Evolutionary conservation across 2,797 vertebrate species (phyloP), one percentile per base, ranked within the genome.

Genomic region (Paedocypris micromegethes): DNA sequence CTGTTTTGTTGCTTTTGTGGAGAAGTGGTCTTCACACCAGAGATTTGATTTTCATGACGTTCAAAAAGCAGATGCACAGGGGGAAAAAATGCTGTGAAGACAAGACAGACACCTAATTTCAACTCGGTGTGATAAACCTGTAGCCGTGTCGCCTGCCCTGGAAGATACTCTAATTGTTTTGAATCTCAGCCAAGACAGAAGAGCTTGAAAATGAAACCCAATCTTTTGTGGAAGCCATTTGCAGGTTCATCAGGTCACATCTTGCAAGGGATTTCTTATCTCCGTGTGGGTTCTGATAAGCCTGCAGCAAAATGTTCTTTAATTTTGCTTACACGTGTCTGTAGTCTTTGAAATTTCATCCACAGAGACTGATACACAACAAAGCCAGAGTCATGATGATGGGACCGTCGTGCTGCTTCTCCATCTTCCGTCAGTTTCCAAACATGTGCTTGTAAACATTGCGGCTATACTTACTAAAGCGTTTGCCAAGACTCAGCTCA

Each of bases 251-350:
- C 46, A 42, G 55, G 49, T 68, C 70, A 58, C 41, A 56, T 71
- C 73, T 71, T 50, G 43, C 41, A 8, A 1, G 49, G 72, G 45
- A 59, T 39, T 42, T 48, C 60, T 64, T 43, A 43, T 54, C 62
- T 58, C 9, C 63, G 9, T 56, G 55, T 58, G 52, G 37, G 7
- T 47, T 23, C 23, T 50, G 55, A 67, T 72, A 60, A 54, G 57
- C 39, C 45, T 5, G 44, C 5, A 64, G 9, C 9, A 51, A 57
- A 66, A 48, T 50, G n/a, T 59, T 64, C 38, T 47, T 41, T 68
- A 45, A 68, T 63, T 72, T 59, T 72, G 54, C 54, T 59, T 68
- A 59, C 59, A 46, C 64, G 8, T 63, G 64, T 68, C 49, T 54
- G 43, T 43, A 64, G 5, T 64, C 43, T 58, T 9, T 7, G 43